phyloP scores from a whole-genome alignment of 2,797 vertebrate genomes.

The Synaphobranchus kaupii region DNA sequence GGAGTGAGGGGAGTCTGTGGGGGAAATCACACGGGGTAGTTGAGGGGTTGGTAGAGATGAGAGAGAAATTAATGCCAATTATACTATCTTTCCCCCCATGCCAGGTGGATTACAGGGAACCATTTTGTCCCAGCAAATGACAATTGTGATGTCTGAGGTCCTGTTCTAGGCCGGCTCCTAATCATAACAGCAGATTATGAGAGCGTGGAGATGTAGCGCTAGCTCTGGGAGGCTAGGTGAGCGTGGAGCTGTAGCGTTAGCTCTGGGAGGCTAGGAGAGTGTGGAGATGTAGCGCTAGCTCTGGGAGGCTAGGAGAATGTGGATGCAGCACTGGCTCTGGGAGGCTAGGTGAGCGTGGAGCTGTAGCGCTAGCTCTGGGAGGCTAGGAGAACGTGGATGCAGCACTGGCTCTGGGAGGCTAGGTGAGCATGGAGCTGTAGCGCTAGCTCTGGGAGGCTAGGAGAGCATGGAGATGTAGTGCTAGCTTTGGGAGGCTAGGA shows the following conservation, averaged over 20 bases:
- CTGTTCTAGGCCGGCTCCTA: neutral
- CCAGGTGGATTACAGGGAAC: neutral
- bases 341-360: neutral
- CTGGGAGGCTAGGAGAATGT: neutral
- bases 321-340: neutral
- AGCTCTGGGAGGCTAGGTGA: neutral
- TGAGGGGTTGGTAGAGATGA: neutral
- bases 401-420: neutral
- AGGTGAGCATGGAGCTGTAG: too few species aligned
- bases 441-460: neutral
- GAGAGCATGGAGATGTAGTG: neutral
- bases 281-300: neutral
- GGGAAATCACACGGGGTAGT: neutral
- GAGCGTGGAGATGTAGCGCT: too few species aligned
- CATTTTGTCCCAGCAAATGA: neutral
- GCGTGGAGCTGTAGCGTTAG: neutral
- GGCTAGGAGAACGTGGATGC: neutral
- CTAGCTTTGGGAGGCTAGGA: too few species aligned
- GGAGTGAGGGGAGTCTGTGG: neutral
- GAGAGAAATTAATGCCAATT: neutral
- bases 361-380: too few species aligned
- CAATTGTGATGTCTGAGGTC: neutral
- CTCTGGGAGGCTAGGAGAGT: too few species aligned
- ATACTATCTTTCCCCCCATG: neutral
- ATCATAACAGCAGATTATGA: neutral